These are phyloP conservation scores for Melospiza melodia DNA, from an alignment of 2,113 vertebrate genomes.

Conservation along the genomic window DNA sequence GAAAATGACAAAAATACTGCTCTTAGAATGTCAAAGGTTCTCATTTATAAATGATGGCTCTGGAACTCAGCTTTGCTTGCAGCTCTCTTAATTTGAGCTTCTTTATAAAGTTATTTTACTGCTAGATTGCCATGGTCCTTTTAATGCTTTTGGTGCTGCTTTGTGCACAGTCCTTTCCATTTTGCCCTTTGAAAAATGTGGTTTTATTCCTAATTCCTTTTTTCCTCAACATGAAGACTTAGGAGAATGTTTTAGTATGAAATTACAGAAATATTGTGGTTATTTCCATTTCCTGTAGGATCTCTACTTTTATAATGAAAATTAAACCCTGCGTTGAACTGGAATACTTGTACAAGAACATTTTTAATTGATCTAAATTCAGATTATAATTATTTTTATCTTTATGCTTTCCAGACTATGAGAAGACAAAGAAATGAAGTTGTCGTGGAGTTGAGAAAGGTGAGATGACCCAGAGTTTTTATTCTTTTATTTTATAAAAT, in stretches of 20 bases:
- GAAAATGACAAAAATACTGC: neutral
- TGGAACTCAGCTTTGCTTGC: neutral
- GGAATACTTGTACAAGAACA: neutral
- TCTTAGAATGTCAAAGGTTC: neutral
- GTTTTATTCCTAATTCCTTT: neutral
- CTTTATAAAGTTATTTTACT: neutral
- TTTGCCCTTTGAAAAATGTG: fast-evolving
- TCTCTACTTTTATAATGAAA: neutral
- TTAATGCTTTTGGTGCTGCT: neutral
- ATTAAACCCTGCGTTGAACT: neutral
- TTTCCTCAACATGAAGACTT: fast-evolving
- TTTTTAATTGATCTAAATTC: neutral
- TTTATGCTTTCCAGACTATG: slow-evolving; percentile 86
- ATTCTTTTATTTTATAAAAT: neutral
- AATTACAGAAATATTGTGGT: neutral
- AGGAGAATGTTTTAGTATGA: neutral
- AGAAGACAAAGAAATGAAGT: slow-evolving; percentile 99
- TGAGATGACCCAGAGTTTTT: slow-evolving; percentile 57
- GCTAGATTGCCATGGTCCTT: neutral
- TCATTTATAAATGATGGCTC: neutral
- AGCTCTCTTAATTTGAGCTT: neutral
- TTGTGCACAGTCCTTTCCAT: neutral
- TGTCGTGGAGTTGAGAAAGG: slow-evolving; percentile 97
- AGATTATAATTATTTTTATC: neutral
- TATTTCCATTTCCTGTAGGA: neutral